Percentiles rank a stretch among this genome's conserved stretches.
Evolutionary conservation across 2,113 vertebrate species (phyloP).

Genomic region (Thunnus maccoyii): DNA sequence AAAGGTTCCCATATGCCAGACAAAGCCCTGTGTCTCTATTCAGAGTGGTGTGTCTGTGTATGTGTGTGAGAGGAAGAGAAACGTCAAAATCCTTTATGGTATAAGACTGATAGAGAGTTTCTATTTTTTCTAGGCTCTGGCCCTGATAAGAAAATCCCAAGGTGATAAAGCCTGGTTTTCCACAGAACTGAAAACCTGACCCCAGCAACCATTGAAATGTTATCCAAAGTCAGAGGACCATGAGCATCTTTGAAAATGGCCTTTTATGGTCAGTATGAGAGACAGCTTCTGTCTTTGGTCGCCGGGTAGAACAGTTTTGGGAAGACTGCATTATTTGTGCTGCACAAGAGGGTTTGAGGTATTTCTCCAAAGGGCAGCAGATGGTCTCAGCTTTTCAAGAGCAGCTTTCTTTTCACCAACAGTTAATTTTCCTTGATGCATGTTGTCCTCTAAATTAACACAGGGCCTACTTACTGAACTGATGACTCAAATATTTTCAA

Average conservation of each 20-base stretch:
- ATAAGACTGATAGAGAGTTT: slow-evolving; percentile 14
- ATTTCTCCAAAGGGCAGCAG: slow-evolving; percentile 54
- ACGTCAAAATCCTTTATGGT: slow-evolving; percentile 32
- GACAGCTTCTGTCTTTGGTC: slow-evolving; percentile 51
- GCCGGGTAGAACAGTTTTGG: slow-evolving; percentile 49
- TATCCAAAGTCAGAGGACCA: slow-evolving; percentile 52
- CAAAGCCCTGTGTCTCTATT: slow-evolving; percentile 29
- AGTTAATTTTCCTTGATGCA: slow-evolving; percentile 23
- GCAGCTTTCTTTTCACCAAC: slow-evolving; percentile 30
- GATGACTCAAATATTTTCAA: slow-evolving; percentile 21
- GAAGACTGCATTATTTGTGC: slow-evolving; percentile 39
- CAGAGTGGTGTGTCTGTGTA: slow-evolving; percentile 3
- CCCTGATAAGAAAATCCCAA: slow-evolving; percentile 43
- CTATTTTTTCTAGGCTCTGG: slow-evolving; percentile 1
- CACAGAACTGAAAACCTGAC: slow-evolving; percentile 54
- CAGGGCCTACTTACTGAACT: slow-evolving; percentile 10
- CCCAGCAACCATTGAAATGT: slow-evolving; percentile 48
- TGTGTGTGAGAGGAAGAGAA: not conserved
- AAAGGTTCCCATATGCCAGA: slow-evolving; percentile 21
- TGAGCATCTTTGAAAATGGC: slow-evolving; percentile 60
- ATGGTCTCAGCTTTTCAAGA: slow-evolving; percentile 24
- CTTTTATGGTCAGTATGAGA: slow-evolving; percentile 77
- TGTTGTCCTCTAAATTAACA: slow-evolving; percentile 21
- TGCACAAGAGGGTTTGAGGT: slow-evolving; percentile 41
- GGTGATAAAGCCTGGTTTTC: slow-evolving; percentile 26